A percentile compares a stretch with the other conserved stretches of the same genome.
phyloP scores from a whole-genome alignment of 2,113 vertebrate species.

The Oncorhynchus nerka region DNA sequence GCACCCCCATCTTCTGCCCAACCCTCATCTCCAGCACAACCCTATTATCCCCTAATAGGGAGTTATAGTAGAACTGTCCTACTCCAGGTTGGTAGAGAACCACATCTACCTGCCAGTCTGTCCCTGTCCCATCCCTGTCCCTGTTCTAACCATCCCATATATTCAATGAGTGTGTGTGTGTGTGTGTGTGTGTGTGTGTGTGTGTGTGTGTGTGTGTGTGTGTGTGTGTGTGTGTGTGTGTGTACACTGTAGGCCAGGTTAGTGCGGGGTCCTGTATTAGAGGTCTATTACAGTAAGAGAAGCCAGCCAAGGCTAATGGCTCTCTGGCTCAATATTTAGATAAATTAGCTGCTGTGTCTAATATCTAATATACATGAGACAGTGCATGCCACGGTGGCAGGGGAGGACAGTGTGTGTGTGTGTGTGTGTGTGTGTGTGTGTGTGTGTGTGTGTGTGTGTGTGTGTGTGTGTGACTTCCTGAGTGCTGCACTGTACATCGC shows the following conservation, averaged over 20 bases:
- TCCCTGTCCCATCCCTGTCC: no score
- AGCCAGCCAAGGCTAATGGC: not conserved
- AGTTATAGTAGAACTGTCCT: no score
- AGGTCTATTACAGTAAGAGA: not conserved
- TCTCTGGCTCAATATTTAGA: conserved; percentile 16
- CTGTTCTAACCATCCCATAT: no score
- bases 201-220: not conserved
- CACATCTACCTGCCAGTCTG: no score
- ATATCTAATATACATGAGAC: not conserved
- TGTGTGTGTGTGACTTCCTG: conserved; percentile 11
- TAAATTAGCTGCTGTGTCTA: not conserved
- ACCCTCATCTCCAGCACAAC: no score
- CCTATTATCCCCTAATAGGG: no score
- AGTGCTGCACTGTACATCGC: not conserved
- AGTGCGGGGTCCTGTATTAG: no score
- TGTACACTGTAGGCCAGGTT: not conserved
- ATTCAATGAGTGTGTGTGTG: not conserved
- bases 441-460: not conserved
- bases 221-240: not conserved
- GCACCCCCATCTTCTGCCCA: no score
- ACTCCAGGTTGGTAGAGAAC: no score
- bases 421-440: no score
- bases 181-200: not conserved
- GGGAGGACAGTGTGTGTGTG: not conserved
- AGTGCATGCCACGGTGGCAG: not conserved